Base-by-base conservation (phyloP, 2,797 vertebrate genomes). In the Poeciliopsis presidionis region DNA sequence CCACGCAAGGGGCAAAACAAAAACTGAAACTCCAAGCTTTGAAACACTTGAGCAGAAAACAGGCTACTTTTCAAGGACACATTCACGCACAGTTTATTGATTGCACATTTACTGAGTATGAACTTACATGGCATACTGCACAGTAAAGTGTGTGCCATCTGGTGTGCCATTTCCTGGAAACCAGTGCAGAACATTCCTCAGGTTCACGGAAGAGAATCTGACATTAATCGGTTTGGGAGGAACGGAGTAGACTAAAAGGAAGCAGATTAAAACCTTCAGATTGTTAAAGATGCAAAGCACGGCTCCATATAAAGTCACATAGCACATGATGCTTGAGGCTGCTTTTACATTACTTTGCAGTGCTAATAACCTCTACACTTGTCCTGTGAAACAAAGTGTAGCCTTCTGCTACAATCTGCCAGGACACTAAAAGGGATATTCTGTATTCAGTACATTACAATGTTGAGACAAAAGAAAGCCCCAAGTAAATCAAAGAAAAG, bases 61-160 rank as follows among this genome's bases (percentile, higher is more conserved):
- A 77, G 13, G 43, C 33, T 69, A 43, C 67, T 45, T 45, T 70
- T 22, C 18, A 45, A 45, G 4, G 22, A 45, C 9, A 70, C 25
- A 70, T 70, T n/a, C 9, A 46, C 7, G 7, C 25, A 16, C 12
- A 4, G 6, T 70, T 70, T 70, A 28, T 46, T 70, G 25, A 45
- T 28, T n/a, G 41, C 16, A 70, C n/a, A n/a, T 39, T n/a, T 46
- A 20, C 13, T 14, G 25, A 70, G 7, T 46, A 70, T 28, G 41
- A 70, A 83, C 96, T 94, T 84, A 96, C 96, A 94, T 93, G 30
- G 90, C 91, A 45, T 95, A 96, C 78, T 95, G 85, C 80, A 96
- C 94, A 0, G 85, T 91, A 73, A 91, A 96, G 43, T 59, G 81
- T 0, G 87, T 89, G 18, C 81, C 84, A 0, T 67, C 72, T 0